Percentiles rank a stretch among this genome's conserved stretches.
Conservation (phyloP, 2,797 vertebrate genomes). For the Cynodonichthys magdalenae region DNA sequence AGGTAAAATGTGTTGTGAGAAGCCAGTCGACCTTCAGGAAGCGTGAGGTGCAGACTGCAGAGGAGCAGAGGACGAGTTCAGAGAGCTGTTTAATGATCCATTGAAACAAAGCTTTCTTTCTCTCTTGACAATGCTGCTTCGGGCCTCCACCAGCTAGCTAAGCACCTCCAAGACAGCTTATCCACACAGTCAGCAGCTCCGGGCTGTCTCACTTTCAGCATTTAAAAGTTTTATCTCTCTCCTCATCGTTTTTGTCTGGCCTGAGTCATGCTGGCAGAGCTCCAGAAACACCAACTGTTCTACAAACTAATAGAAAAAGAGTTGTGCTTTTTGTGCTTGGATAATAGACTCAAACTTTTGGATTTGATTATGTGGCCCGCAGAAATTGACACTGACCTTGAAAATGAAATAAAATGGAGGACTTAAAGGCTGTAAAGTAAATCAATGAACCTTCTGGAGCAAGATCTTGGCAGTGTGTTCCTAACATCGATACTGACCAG, state of each 20-base stretch:
- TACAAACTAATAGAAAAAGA: conserved; percentile 31
- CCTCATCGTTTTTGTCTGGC: conserved; percentile 43
- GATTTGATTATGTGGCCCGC: neutral
- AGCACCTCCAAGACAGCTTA: conserved; percentile 41
- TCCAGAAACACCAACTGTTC: conserved; percentile 36
- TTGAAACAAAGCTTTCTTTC: conserved; percentile 47
- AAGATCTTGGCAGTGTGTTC: too few relatives aligned
- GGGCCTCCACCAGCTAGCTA: conserved; percentile 34
- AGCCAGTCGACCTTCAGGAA: conserved; percentile 57
- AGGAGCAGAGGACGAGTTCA: conserved; percentile 38
- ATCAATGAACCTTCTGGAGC: too few relatives aligned
- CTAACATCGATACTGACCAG: too few relatives aligned
- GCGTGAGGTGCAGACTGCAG: conserved; percentile 46
- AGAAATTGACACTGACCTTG: neutral
- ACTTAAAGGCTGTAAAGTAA: neutral
- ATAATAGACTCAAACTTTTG: neutral
- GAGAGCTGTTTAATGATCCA: conserved; percentile 56
- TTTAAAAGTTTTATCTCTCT: conserved; percentile 48
- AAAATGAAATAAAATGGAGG: neutral
- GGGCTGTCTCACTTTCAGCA: conserved; percentile 27
- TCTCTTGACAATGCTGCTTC: conserved; percentile 44
- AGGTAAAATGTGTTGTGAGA: conserved; percentile 7
- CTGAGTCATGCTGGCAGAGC: conserved; percentile 29
- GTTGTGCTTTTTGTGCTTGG: too few relatives aligned
- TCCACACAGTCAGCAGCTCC: conserved; percentile 43